Percentiles rank a stretch among this genome's conserved stretches.
Conservation (phyloP, 2,888 invertebrate species). For the Polietes domitor region DNA sequence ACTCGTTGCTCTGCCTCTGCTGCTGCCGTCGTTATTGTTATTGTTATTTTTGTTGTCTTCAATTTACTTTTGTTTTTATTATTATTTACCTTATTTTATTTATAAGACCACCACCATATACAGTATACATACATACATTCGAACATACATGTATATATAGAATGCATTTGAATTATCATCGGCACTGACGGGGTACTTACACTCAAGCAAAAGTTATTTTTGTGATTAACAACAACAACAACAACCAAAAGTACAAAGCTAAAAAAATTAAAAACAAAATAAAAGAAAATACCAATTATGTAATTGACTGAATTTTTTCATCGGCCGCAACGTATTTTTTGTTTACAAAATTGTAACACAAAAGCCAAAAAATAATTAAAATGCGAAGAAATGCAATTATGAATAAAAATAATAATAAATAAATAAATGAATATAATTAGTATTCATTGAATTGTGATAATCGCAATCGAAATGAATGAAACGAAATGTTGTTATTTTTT, state of each 20-base stretch:
- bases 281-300: slow-evolving; percentile 27
- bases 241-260: not conserved
- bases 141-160: slow-evolving; percentile 27
- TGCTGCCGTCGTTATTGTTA: not conserved
- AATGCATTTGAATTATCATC: slow-evolving; percentile 49
- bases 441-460: slow-evolving; percentile 20
- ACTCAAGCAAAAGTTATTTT: slow-evolving; percentile 25
- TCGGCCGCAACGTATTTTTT: not conserved
- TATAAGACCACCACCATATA: slow-evolving; percentile 17
- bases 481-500: not conserved
- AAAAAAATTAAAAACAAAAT: slow-evolving; percentile 5
- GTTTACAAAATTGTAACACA: slow-evolving; percentile 4
- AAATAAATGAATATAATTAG: too few relatives aligned
- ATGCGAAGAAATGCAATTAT: not conserved
- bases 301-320: slow-evolving; percentile 7
- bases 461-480: slow-evolving; percentile 1
- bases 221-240: not conserved
- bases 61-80: slow-evolving; percentile 32
- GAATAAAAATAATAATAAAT: not conserved
- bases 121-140: not conserved
- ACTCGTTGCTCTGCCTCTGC: slow-evolving; percentile 4
- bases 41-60: slow-evolving; percentile 19
- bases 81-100: slow-evolving; percentile 28
- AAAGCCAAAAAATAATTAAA: not conserved
- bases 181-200: not conserved